These are phyloP conservation scores for Chloropsis cyanopogon DNA, from an alignment of 2,113 vertebrate species.

Conservation along the genomic window DNA sequence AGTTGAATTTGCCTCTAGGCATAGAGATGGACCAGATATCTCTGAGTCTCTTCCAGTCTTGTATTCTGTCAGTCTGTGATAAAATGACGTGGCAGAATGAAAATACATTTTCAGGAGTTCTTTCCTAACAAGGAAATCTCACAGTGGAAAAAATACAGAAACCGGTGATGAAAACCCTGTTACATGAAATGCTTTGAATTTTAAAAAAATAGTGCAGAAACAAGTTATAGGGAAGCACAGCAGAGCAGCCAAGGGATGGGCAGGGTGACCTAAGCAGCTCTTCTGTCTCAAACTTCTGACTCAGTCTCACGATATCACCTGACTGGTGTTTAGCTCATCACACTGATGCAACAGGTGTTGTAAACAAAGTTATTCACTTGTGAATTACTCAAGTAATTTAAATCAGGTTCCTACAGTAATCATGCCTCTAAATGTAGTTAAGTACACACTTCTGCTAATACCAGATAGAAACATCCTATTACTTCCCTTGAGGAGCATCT, in stretches of 20 bases:
- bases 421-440: not conserved
- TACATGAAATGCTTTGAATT: not conserved
- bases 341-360: slow-evolving; percentile 17
- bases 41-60: not conserved
- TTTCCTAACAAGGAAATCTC: not conserved
- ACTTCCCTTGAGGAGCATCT: not conserved
- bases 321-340: not conserved
- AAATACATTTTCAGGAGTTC: not conserved
- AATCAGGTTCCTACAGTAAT: not conserved
- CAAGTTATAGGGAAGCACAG: not conserved
- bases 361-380: slow-evolving; percentile 10
- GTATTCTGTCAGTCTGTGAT: not conserved
- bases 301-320: not conserved
- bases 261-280: not conserved
- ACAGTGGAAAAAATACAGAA: not conserved
- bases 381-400: not conserved
- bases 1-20: not conserved
- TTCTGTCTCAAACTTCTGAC: not conserved
- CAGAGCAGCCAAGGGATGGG: not conserved
- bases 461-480: not conserved
- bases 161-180: not conserved
- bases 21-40: not conserved
- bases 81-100: not conserved
- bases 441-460: not conserved
- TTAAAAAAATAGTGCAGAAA: not conserved